Evolutionary conservation across 2,888 invertebrate species (phyloP).

Genomic region (Cosmia trapezina): DNA sequence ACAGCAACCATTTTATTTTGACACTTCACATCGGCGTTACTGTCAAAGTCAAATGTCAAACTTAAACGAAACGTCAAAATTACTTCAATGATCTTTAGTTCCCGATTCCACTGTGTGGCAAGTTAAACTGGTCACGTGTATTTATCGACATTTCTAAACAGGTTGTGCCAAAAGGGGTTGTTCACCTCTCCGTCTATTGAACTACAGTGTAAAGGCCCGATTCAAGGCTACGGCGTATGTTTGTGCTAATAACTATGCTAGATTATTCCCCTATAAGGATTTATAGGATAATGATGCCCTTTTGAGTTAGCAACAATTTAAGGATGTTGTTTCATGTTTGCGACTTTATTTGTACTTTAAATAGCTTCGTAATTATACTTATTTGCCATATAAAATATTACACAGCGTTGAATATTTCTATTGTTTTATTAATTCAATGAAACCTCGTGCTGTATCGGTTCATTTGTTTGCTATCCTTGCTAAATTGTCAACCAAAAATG

Average conservation of each 20-base stretch:
- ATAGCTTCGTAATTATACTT: no score
- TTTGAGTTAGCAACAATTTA: conserved; percentile 11
- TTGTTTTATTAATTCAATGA: not conserved
- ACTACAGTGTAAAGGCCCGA: conserved; percentile 68
- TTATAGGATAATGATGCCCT: conserved; percentile 25
- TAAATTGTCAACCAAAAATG: not conserved
- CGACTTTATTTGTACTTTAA: not conserved
- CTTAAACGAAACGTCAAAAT: conserved; percentile 39
- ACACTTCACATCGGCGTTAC: not conserved
- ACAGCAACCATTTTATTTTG: conserved; percentile 30
- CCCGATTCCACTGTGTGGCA: conserved; percentile 30
- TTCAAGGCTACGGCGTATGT: conserved; percentile 70
- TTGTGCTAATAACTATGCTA: conserved; percentile 52
- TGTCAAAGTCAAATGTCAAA: conserved; percentile 4
- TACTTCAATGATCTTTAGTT: not conserved
- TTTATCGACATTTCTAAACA: conserved; percentile 71
- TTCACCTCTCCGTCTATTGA: conserved; percentile 76
- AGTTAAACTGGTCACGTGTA: conserved; percentile 42
- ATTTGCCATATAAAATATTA: not conserved
- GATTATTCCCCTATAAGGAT: conserved; percentile 52
- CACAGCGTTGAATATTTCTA: not conserved
- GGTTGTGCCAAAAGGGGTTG: conserved; percentile 78
- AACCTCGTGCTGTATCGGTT: not conserved
- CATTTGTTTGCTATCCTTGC: not conserved
- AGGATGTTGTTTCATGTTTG: not conserved